Percentiles rank a stretch among this genome's conserved stretches.
phyloP scores from a whole-genome alignment of 2,113 vertebrate species.

The Ciconia maguari region DNA sequence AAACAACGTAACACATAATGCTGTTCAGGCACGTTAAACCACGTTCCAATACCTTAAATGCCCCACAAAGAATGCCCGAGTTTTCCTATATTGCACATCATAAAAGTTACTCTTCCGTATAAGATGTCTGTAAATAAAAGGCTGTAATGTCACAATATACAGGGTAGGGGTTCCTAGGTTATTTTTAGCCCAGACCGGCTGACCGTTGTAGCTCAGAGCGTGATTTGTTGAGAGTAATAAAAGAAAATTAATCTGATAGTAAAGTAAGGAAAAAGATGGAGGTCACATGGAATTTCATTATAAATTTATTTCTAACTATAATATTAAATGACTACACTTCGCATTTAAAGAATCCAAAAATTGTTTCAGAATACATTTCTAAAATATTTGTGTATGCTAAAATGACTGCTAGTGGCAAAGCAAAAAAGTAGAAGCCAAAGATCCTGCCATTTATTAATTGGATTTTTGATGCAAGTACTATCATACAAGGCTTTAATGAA shows the following conservation, averaged over 20 bases:
- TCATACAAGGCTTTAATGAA: neutral
- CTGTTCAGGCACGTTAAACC: rapidly evolving
- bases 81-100: neutral
- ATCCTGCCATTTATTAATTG: neutral
- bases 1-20: rapidly evolving
- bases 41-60: rapidly evolving
- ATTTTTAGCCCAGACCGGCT: neutral
- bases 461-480: neutral
- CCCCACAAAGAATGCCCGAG: no score
- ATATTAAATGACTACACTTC: neutral
- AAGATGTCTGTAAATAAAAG: neutral
- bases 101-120: neutral
- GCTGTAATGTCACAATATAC: neutral
- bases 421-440: neutral
- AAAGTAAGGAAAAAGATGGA: neutral
- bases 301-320: neutral
- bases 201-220: neutral
- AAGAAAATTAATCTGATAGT: neutral
- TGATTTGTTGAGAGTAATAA: neutral
- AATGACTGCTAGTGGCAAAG: neutral
- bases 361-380: neutral
- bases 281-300: neutral
- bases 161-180: neutral
- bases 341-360: neutral
- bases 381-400: neutral